Percentiles rank a stretch among this genome's conserved stretches.
phyloP scores from a whole-genome alignment of 2,888 invertebrate species.

The Ornithoptera alexandrae region DNA sequence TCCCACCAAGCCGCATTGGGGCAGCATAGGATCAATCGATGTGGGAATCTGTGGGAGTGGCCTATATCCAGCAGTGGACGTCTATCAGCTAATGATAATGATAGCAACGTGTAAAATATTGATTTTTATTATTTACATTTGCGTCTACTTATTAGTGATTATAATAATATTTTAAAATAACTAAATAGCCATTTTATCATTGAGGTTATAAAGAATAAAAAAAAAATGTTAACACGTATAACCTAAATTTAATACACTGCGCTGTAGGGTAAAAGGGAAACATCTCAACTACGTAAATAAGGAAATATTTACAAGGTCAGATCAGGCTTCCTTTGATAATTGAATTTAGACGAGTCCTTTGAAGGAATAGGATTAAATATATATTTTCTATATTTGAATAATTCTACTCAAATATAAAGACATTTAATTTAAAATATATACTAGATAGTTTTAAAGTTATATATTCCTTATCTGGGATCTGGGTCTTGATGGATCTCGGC shows the following conservation, averaged over 20 bases:
- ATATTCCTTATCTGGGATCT: too few relatives aligned
- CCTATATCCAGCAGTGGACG: too few relatives aligned
- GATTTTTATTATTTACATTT: too few relatives aligned
- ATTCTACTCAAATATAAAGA: not conserved
- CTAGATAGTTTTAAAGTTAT: too few relatives aligned
- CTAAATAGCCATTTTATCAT: not conserved
- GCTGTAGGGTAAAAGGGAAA: not conserved
- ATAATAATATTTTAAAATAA: not conserved
- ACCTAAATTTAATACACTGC: not conserved
- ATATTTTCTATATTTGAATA: slow-evolving; percentile 4
- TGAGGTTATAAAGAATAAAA: too few relatives aligned
- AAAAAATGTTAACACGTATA: not conserved
- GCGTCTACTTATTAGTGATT: too few relatives aligned
- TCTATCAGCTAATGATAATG: too few relatives aligned
- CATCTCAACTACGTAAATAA: slow-evolving; percentile 8
- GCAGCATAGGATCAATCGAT: too few relatives aligned
- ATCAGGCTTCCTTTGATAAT: slow-evolving; percentile 16
- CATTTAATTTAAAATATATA: not conserved
- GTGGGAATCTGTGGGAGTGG: too few relatives aligned
- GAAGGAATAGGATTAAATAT: slow-evolving; percentile 11
- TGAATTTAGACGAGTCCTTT: slow-evolving; percentile 18
- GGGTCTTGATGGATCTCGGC: too few relatives aligned
- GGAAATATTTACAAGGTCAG: slow-evolving; percentile 9
- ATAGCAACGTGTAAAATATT: too few relatives aligned
- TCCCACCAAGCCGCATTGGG: too few relatives aligned